These are phyloP conservation scores for Metopolophium dirhodum DNA, from an alignment of 1,140 invertebrate genomes.

Conservation along the genomic window DNA sequence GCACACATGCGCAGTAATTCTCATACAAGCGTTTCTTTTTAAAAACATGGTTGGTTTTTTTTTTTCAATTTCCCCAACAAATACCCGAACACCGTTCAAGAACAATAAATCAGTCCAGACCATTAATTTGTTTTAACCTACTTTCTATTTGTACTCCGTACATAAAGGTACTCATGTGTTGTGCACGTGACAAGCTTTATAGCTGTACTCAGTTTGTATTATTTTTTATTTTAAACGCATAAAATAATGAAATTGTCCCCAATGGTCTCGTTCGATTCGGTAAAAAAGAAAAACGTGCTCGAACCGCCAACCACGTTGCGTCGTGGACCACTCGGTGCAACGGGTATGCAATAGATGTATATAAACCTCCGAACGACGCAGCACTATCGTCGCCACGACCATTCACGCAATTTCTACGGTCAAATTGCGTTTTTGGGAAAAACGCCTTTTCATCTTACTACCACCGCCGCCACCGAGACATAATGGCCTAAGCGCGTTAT, in stretches of 20 bases:
- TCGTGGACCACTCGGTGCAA: not conserved
- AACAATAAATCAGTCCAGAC: not conserved
- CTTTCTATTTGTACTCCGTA: not conserved
- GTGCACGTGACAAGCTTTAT: not conserved
- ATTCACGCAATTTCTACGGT: conserved; percentile 14
- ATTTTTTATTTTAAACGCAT: not conserved
- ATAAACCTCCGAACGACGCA: not conserved
- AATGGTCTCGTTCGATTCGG: conserved; percentile 31
- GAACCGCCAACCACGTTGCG: not conserved
- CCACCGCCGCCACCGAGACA: not conserved
- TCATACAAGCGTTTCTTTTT: not conserved
- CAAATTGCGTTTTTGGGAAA: conserved; percentile 31
- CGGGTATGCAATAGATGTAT: not conserved
- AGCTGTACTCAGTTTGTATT: not conserved
- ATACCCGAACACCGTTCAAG: not conserved
- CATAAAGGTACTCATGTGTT: not conserved
- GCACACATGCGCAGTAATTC: not conserved
- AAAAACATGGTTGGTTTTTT: not conserved
- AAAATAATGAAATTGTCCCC: conserved; percentile 38
- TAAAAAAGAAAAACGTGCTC: not conserved
- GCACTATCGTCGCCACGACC: not conserved
- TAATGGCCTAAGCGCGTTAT: conserved; percentile 33
- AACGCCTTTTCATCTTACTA: conserved; percentile 25
- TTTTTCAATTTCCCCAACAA: not conserved
- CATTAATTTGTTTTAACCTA: conserved; percentile 9